These are phyloP conservation scores for Euclidia mi DNA, from an alignment of 2,888 invertebrate species.

Conservation along the genomic window DNA sequence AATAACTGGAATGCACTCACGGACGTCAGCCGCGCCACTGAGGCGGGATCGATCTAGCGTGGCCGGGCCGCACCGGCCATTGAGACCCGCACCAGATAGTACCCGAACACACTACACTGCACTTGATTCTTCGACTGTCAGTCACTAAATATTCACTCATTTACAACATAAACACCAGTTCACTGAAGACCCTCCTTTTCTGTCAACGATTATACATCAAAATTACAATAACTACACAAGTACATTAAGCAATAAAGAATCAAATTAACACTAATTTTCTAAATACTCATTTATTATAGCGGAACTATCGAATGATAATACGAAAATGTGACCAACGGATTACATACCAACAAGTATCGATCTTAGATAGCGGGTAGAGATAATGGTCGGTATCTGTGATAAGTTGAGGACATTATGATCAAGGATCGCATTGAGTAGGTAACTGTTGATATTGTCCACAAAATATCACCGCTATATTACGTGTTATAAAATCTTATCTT, in stretches of 20 bases:
- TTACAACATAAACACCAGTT: constrained; percentile 25
- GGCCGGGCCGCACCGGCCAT: constrained; percentile 73
- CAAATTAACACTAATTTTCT: neutral
- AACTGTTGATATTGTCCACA: neutral
- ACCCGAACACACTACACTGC: constrained; percentile 64
- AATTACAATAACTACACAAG: no score
- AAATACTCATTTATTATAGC: constrained; percentile 13
- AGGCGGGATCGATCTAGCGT: constrained; percentile 84
- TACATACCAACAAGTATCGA: constrained; percentile 69
- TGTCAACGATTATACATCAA: neutral
- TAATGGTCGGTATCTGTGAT: constrained; percentile 71
- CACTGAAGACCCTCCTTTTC: neutral
- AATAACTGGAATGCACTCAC: constrained; percentile 70
- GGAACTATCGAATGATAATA: constrained; percentile 3
- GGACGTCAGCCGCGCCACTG: constrained; percentile 69
- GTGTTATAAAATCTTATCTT: no score
- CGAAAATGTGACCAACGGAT: constrained; percentile 43
- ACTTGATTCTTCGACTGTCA: constrained; percentile 54
- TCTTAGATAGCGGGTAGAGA: constrained; percentile 69
- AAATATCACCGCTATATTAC: neutral
- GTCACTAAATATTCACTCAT: constrained; percentile 47
- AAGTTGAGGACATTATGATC: constrained; percentile 65
- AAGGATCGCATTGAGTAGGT: constrained; percentile 45
- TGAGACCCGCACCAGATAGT: constrained; percentile 52
- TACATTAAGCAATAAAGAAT: no score